Evolutionary conservation across 2,797 vertebrate genomes (phyloP), one percentile per base, ranked within the genome.

Genomic region (Lepus townsendii): DNA sequence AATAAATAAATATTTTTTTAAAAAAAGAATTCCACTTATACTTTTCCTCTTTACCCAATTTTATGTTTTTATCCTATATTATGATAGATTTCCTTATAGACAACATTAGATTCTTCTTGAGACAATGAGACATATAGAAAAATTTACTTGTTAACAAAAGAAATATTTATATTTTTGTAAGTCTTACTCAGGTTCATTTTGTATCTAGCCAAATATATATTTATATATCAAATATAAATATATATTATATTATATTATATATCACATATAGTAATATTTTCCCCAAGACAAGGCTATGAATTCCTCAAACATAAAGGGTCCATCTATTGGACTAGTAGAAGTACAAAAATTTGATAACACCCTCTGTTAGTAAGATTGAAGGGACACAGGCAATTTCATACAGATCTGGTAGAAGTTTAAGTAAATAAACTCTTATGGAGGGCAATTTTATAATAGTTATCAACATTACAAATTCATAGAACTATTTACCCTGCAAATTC

Each of bases 401-500:
- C 42, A 83, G 22, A 63, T 16, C 20, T 73, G 60, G 26, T 76
- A 77, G 24, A n/a, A 63, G 47, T 83, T 2, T n/a, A 92, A 65
- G 9, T 50, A 52, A 83, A 66, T 76, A 38, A 86, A 79, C 13
- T 52, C 26, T 30, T 66, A 62, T 14, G 26, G 20, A 66, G 27
- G 54, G 30, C 16, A 82, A 50, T 76, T 83, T 73, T 12, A 17
- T 52, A 82, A 66, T 42, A 76, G n/a, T 54, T 52, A 65, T 79
- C 17, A 69, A 96, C 90, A 90, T 77, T 90, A 32, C 60, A 82
- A 68, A 88, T 88, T 88, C 77, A 63, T 35, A 32, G n/a, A 60
- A 73, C 26, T 14, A 76, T 4, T 66, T 62, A 72, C 32, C 30
- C 24, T 47, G 35, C 2, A 42, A 66, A 60, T 80, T 85, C 50